Conservation (phyloP, 2,113 vertebrate genomes). For the Progne subis region DNA sequence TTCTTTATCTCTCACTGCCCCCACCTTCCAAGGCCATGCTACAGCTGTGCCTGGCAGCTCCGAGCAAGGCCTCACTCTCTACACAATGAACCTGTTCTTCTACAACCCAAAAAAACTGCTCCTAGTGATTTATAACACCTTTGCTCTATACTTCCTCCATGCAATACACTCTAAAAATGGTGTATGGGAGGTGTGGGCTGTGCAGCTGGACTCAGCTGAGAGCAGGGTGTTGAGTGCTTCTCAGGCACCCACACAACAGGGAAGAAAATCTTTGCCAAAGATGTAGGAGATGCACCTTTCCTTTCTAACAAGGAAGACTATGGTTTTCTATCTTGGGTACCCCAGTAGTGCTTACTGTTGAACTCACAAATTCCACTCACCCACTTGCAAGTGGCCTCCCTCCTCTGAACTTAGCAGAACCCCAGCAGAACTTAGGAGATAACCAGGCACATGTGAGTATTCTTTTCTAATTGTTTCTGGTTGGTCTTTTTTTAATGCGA, state of each 20-base stretch:
- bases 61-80: too few relatives aligned
- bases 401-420: neutral
- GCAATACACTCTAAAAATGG: neutral
- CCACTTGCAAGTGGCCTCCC: neutral
- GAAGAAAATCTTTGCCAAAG: neutral
- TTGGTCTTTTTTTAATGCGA: neutral
- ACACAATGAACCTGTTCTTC: too few relatives aligned
- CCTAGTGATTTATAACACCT: neutral
- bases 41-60: too few relatives aligned
- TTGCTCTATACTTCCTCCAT: neutral
- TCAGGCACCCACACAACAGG: neutral
- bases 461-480: neutral
- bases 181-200: neutral
- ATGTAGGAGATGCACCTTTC: neutral
- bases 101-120: too few relatives aligned
- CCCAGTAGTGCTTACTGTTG: neutral
- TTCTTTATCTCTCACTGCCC: too few relatives aligned
- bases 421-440: neutral
- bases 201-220: neutral
- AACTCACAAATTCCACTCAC: neutral
- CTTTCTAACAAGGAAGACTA: neutral
- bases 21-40: too few relatives aligned
- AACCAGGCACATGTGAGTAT: rapidly evolving
- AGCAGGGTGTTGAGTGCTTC: neutral
- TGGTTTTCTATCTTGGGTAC: neutral